phyloP scores from a whole-genome alignment of 1,140 invertebrate species.

The Sitophilus oryzae region DNA sequence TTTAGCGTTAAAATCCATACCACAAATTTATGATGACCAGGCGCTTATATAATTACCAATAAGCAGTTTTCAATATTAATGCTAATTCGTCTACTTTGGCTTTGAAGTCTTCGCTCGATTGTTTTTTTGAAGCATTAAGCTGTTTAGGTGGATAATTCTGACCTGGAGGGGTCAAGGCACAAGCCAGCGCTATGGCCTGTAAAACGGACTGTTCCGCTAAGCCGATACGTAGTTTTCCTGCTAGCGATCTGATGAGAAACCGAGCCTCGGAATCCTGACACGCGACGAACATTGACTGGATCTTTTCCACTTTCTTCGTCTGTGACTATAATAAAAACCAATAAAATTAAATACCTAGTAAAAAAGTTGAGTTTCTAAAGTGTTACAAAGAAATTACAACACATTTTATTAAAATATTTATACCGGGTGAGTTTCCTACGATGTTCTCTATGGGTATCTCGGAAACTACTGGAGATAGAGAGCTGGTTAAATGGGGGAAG shows the following conservation, averaged over 20 bases:
- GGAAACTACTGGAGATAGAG: too few relatives aligned
- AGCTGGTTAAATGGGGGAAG: too few relatives aligned
- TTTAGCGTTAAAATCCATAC: slow-evolving; percentile 5
- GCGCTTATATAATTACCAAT: too few relatives aligned
- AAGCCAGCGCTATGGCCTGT: slow-evolving; percentile 84
- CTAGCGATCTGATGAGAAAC: slow-evolving; percentile 85
- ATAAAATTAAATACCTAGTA: neutral
- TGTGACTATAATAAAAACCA: slow-evolving; percentile 33
- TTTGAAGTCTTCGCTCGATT: slow-evolving; percentile 70
- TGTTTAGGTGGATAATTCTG: slow-evolving; percentile 61
- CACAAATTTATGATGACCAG: too few relatives aligned
- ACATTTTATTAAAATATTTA: too few relatives aligned
- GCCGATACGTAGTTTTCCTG: slow-evolving; percentile 93
- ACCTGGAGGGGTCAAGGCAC: slow-evolving; percentile 62
- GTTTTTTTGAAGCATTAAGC: slow-evolving; percentile 55
- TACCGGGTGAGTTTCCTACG: too few relatives aligned
- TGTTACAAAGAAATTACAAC: neutral
- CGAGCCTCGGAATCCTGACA: slow-evolving; percentile 86
- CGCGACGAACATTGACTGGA: slow-evolving; percentile 87
- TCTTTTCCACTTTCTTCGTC: slow-evolving; percentile 86
- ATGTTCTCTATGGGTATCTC: too few relatives aligned
- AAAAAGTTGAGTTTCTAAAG: neutral
- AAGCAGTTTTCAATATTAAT: slow-evolving; percentile 85
- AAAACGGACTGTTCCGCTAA: slow-evolving; percentile 95
- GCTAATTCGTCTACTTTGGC: slow-evolving; percentile 70